Evolutionary conservation across 2,888 invertebrate genomes (phyloP).

Genomic region (Euclidia mi): DNA sequence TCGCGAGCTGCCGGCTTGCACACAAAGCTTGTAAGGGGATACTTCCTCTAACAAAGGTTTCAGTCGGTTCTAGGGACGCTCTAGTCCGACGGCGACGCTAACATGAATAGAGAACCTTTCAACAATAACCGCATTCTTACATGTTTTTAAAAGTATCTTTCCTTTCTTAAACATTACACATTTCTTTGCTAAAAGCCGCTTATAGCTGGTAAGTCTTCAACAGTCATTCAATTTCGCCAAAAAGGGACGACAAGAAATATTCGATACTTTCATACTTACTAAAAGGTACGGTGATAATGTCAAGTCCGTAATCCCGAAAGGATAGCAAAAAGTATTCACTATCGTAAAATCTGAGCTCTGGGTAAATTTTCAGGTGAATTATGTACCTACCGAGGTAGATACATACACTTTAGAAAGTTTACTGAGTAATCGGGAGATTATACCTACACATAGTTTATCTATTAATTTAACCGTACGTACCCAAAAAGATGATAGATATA

Average conservation of each 20-base stretch:
- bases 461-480: no score
- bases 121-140: constrained; percentile 52
- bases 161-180: no score
- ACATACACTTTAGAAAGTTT: no score
- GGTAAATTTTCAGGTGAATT: background rate
- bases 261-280: background rate
- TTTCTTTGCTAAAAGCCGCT: no score
- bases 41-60: constrained; percentile 86
- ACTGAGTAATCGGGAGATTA: no score
- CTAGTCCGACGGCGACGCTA: constrained; percentile 64
- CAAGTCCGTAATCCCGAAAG: constrained; percentile 9
- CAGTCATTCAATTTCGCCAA: background rate
- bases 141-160: constrained; percentile 23
- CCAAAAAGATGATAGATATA: no score
- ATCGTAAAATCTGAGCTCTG: background rate
- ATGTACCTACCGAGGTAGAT: no score
- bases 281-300: background rate
- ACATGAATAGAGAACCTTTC: constrained; percentile 60
- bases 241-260: constrained; percentile 2
- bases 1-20: constrained; percentile 67
- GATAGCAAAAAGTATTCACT: background rate
- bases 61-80: constrained; percentile 74
- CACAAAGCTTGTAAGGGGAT: constrained; percentile 87
- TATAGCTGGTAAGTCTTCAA: no score
- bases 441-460: no score